Evolutionary conservation across 2,888 invertebrate genomes (phyloP), one percentile per base, ranked within the genome.

Genomic region (Nebria brevicollis): DNA sequence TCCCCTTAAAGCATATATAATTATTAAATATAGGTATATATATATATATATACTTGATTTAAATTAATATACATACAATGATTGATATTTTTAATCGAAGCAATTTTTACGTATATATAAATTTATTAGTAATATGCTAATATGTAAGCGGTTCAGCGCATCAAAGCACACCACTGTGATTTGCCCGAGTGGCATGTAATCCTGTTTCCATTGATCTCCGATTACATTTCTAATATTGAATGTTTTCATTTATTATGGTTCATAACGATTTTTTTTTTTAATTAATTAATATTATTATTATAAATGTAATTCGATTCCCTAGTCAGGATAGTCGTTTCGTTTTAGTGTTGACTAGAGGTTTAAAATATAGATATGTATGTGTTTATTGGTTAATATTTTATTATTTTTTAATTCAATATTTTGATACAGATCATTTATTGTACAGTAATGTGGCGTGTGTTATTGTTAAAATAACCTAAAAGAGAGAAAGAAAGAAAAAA

Each of bases 81-180:
- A 68, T 75, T 86, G 86, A 89, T 89, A 88, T 89, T 89, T 89
- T 88, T 88, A 87, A 87, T 84, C 88, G 87, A 89, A 88, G 88
- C 88, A 89, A 88, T 88, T 83, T 88, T 84, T 87, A 87, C 85
- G 85, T 88, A 85, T 75, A 74, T 75, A 75, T 79, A 80, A 80
- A 80, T 70, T 26, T 80, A 80, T 75, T 75, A 68, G 74, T 79
- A 79, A 68, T 25, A 43, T 41, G 68, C 74, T 79, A 79, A 68
- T 25, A 43, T 41, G 68, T 79, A 80, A 80, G 80, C 80, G 80
- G 80, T 80, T 75, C 70, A 73, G 89, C 89, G 88, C 89, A 88
- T 89, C 89, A 89, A 89, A 89, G 89, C 89, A 87, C 87, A 87
- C 87, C 87, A 87, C 89, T 89, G 89, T 89, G 89, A 89, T 89